phyloP scores from a whole-genome alignment of 2,888 invertebrate genomes.

The Trichopria drosophilae region DNA sequence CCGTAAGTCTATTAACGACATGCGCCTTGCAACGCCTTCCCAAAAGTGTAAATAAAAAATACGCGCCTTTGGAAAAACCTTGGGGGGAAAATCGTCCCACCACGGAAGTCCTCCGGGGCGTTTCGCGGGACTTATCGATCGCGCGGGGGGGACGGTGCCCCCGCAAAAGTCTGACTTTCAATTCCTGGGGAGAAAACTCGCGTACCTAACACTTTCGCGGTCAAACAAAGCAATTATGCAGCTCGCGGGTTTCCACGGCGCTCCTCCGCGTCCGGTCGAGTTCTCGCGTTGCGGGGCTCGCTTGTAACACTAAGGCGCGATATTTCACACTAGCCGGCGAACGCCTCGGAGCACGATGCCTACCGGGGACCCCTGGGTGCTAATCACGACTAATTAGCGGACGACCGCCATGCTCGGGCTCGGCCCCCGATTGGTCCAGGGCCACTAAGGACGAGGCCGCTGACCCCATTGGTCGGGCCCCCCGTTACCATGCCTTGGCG shows the following conservation, averaged over 20 bases:
- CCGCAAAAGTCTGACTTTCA: no score
- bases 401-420: no score
- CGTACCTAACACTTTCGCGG: conserved; percentile 43
- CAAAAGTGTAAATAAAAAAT: no score
- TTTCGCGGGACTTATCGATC: no score
- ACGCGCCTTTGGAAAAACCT: no score
- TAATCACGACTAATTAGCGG: no score
- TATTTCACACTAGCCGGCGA: conserved; percentile 58
- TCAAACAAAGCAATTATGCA: conserved; percentile 42
- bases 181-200: no score
- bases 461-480: conserved; percentile 34
- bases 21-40: no score
- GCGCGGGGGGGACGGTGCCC: conserved; percentile 13
- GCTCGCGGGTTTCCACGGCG: conserved; percentile 23
- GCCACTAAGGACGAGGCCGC: conserved; percentile 34
- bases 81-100: no score
- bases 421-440: no score
- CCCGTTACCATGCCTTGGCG: conserved; percentile 23
- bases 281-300: conserved; percentile 42
- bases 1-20: no score
- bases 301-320: conserved; percentile 59
- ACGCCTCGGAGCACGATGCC: conserved; percentile 38
- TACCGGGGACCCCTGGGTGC: conserved; percentile 33
- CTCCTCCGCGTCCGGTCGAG: neutral
- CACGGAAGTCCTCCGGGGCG: no score